A percentile compares a stretch with the other conserved stretches of the same genome.
phyloP scores from a whole-genome alignment of 2,888 invertebrate species.

The Ichneumon xanthorius region DNA sequence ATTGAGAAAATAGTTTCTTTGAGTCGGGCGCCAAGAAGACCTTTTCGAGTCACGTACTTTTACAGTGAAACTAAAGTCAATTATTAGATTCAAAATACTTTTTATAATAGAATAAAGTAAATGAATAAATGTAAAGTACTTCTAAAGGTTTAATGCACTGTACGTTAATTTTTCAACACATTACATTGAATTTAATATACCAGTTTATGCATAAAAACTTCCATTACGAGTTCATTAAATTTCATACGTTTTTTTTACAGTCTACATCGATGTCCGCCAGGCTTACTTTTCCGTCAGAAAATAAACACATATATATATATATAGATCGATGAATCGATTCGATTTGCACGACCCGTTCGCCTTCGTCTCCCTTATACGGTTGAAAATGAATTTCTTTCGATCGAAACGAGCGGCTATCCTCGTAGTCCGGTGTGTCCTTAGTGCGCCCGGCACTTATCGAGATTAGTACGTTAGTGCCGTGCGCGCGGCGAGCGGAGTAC shows the following conservation, averaged over 20 bases:
- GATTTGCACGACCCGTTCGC: not conserved
- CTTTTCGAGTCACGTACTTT: no score
- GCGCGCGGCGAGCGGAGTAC: slow-evolving; percentile 32
- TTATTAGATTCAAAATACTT: no score
- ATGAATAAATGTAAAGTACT: no score
- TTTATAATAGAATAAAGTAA: no score
- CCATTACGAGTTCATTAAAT: no score
- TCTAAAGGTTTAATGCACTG: no score
- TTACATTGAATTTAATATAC: no score
- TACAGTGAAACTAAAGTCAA: no score
- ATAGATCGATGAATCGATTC: not conserved
- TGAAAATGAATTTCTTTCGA: slow-evolving; percentile 20
- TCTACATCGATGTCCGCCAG: not conserved
- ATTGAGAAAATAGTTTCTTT: not conserved
- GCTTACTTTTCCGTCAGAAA: not conserved
- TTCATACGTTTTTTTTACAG: not conserved
- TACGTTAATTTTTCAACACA: no score
- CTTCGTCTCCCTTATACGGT: slow-evolving; percentile 13
- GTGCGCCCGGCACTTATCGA: slow-evolving; percentile 31
- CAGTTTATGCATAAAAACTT: no score
- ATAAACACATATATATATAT: not conserved
- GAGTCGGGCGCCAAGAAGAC: not conserved
- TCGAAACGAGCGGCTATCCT: slow-evolving; percentile 10
- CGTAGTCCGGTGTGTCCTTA: slow-evolving; percentile 11
- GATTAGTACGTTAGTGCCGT: slow-evolving; percentile 27